A percentile compares a stretch with the other conserved stretches of the same genome.
These are phyloP conservation scores for Tetrapedia diversipes DNA, from an alignment of 2,888 invertebrate species.

Conservation along the genomic window DNA sequence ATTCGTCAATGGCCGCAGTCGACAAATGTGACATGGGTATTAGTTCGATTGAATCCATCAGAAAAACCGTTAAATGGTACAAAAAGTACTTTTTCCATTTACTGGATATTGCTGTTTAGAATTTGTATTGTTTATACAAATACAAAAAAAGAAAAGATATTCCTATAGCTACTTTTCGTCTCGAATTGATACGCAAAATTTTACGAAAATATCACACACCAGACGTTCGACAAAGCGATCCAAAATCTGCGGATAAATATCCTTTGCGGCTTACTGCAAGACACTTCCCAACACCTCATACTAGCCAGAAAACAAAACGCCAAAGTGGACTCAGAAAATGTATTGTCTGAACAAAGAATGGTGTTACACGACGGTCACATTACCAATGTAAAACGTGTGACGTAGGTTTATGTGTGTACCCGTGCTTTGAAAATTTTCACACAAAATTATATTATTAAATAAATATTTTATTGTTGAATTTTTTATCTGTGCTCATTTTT, in stretches of 20 bases:
- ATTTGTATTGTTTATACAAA: too few species aligned
- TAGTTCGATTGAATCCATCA: neutral
- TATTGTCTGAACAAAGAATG: too few species aligned
- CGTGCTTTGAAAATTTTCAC: slow-evolving; percentile 1
- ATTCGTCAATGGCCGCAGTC: slow-evolving; percentile 14
- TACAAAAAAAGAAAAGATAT: too few species aligned
- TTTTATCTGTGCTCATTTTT: too few species aligned
- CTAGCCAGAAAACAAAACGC: slow-evolving; percentile 30
- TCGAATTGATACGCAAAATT: too few species aligned
- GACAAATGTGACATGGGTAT: slow-evolving; percentile 15
- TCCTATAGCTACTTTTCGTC: too few species aligned
- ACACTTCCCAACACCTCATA: slow-evolving; percentile 40
- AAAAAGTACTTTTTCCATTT: too few species aligned
- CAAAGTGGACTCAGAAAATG: slow-evolving; percentile 36
- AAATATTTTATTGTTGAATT: too few species aligned
- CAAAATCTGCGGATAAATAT: slow-evolving; percentile 33
- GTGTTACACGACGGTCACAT: slow-evolving; percentile 25
- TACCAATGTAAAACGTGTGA: slow-evolving; percentile 42
- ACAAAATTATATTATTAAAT: slow-evolving; percentile 4
- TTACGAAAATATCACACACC: too few species aligned
- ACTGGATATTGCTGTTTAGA: too few species aligned
- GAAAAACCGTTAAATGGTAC: too few species aligned
- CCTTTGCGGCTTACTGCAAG: slow-evolving; percentile 41
- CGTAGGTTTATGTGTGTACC: neutral
- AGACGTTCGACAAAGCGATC: slow-evolving; percentile 42